Percentiles rank a stretch among this genome's conserved stretches.
Conservation (phyloP, 2,888 invertebrate species). For the Aspidiotus destructor region DNA sequence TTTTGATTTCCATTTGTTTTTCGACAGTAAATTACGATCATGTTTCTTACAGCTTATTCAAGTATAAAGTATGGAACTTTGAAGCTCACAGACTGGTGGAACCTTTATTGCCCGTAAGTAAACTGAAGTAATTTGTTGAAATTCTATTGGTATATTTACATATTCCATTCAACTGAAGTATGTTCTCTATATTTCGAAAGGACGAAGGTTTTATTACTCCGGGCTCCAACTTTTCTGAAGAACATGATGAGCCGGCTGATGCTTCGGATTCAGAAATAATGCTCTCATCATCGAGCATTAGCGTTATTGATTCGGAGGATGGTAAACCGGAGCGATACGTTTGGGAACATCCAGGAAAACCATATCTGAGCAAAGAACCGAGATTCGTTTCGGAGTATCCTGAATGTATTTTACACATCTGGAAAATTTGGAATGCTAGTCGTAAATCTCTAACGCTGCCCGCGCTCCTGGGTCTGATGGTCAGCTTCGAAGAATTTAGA, state of each 20-base stretch:
- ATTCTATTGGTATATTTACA: no score
- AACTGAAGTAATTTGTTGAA: no score
- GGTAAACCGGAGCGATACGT: neutral
- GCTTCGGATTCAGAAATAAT: neutral
- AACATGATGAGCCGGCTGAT: neutral
- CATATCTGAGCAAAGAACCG: constrained; percentile 5
- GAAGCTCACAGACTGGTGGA: constrained; percentile 16
- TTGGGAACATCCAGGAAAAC: constrained; percentile 3
- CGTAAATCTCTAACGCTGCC: neutral
- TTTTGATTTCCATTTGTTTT: neutral
- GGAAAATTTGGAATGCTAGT: constrained; percentile 22
- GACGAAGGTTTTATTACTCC: constrained; percentile 29
- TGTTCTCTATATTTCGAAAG: neutral
- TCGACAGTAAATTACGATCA: constrained; percentile 9
- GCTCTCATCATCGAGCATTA: neutral
- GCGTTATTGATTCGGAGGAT: neutral
- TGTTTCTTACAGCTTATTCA: constrained; percentile 3
- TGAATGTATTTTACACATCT: constrained; percentile 14
- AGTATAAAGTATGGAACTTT: constrained; percentile 17
- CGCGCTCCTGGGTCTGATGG: constrained; percentile 7
- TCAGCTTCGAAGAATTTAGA: constrained; percentile 21
- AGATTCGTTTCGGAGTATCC: constrained; percentile 9
- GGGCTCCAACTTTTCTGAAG: constrained; percentile 22
- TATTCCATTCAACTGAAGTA: no score
- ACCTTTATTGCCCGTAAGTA: constrained; percentile 11